Percentiles rank a stretch among this genome's conserved stretches.
These are phyloP conservation scores for Calameuta idolon DNA, from an alignment of 2,888 invertebrate species.

Conservation along the genomic window DNA sequence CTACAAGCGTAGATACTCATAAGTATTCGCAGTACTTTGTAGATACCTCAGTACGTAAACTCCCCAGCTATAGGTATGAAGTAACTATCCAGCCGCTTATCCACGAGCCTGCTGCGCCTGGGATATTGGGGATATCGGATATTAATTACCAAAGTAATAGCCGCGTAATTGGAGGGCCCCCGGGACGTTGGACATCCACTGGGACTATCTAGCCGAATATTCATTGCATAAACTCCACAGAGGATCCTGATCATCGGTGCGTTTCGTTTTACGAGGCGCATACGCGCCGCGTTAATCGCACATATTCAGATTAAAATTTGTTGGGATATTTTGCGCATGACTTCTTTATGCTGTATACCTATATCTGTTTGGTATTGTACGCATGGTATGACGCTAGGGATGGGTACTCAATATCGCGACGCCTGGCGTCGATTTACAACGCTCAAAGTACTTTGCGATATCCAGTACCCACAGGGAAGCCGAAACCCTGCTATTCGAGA, in stretches of 20 bases:
- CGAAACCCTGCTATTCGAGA: background rate
- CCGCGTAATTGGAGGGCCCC: slow-evolving; percentile 47
- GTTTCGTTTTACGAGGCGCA: background rate
- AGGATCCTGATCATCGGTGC: background rate
- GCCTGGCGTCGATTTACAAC: background rate
- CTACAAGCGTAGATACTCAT: background rate
- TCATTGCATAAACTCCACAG: background rate
- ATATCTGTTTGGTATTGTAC: background rate
- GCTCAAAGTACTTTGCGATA: slow-evolving; percentile 3
- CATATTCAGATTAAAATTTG: background rate
- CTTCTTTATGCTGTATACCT: background rate
- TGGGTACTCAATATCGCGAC: background rate
- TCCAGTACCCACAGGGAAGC: slow-evolving; percentile 1
- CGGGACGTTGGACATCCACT: slow-evolving; percentile 12
- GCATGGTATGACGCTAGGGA: background rate
- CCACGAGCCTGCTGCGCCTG: slow-evolving; percentile 27
- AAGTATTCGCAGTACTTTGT: background rate
- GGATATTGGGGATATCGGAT: slow-evolving; percentile 45
- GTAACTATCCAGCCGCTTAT: slow-evolving; percentile 34
- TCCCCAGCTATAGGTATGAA: slow-evolving; percentile 30
- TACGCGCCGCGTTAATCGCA: background rate
- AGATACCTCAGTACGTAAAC: slow-evolving; percentile 19
- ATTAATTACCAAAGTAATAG: slow-evolving; percentile 56
- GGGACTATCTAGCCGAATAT: slow-evolving; percentile 14
- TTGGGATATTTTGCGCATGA: background rate